Percentiles rank a stretch among this genome's conserved stretches.
Conservation (phyloP, 2,113 vertebrate genomes). For the Acanthisitta chloris region DNA sequence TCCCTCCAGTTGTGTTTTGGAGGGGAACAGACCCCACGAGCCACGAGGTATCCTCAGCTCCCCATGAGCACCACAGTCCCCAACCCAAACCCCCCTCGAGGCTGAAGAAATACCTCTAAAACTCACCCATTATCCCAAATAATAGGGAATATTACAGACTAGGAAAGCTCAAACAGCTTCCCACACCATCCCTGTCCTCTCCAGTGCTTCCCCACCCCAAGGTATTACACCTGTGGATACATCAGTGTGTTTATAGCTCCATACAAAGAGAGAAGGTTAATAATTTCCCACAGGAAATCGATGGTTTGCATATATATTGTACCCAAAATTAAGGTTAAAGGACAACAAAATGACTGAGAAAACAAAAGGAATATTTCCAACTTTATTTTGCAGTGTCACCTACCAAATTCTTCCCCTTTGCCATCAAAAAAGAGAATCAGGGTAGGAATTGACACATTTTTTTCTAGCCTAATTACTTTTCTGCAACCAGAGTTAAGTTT, state of each 20-base stretch:
- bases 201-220: not conserved
- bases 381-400: not conserved
- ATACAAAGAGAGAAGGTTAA: not conserved
- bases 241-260: not conserved
- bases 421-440: not conserved
- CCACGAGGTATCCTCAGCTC: not conserved
- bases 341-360: not conserved
- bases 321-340: not conserved
- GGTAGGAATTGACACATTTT: not conserved
- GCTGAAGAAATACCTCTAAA: not conserved
- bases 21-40: too few relatives aligned
- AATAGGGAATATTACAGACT: fast-evolving
- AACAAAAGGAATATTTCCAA: not conserved
- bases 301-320: not conserved
- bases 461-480: not conserved
- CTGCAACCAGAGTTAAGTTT: not conserved
- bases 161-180: not conserved
- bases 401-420: not conserved
- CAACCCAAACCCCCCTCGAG: fast-evolving
- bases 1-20: not conserved
- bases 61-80: not conserved
- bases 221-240: not conserved
- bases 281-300: not conserved
- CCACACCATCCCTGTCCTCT: fast-evolving
- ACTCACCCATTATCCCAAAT: too few relatives aligned